Percentiles rank a stretch among this genome's conserved stretches.
These are phyloP conservation scores for Aradophagus sp. DNA, from an alignment of 1,140 invertebrate species.

Conservation along the genomic window DNA sequence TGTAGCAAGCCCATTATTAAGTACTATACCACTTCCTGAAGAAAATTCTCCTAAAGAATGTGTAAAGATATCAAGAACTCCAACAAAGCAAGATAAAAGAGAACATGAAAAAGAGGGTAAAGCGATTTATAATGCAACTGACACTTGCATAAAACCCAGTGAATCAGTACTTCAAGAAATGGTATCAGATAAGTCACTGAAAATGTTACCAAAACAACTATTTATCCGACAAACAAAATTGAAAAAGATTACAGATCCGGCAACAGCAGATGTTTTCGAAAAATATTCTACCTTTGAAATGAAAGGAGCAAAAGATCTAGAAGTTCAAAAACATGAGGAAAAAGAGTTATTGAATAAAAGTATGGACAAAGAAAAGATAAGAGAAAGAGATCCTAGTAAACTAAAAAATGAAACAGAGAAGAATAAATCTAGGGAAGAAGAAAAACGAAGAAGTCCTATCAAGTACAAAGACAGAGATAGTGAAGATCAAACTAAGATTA, in stretches of 20 bases:
- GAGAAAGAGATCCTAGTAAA: constrained; percentile 12
- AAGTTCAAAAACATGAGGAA: constrained; percentile 18
- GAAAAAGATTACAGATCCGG: constrained; percentile 23
- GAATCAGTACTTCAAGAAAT: constrained; percentile 4
- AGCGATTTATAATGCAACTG: background rate
- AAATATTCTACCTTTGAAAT: constrained; percentile 40
- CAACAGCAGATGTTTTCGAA: constrained; percentile 45
- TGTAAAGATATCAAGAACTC: background rate
- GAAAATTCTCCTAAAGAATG: constrained; percentile 11
- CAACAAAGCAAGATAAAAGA: constrained; percentile 13
- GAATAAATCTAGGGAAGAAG: too few species aligned
- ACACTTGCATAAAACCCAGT: constrained; percentile 1
- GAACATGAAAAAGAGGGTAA: background rate
- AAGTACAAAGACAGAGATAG: constrained; percentile 55
- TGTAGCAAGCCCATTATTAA: constrained; percentile 22
- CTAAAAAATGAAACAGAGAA: constrained; percentile 32
- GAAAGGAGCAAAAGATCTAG: constrained; percentile 26
- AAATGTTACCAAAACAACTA: constrained; percentile 68
- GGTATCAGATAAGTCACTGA: constrained; percentile 47
- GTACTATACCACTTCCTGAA: constrained; percentile 43
- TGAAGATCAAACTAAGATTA: constrained; percentile 55
- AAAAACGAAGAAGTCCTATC: constrained; percentile 57
- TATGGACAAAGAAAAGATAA: constrained; percentile 2
- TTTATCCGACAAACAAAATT: constrained; percentile 53
- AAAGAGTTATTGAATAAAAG: constrained; percentile 17